Base-by-base conservation (phyloP, 2,113 vertebrate species). In the Pagrus major region DNA sequence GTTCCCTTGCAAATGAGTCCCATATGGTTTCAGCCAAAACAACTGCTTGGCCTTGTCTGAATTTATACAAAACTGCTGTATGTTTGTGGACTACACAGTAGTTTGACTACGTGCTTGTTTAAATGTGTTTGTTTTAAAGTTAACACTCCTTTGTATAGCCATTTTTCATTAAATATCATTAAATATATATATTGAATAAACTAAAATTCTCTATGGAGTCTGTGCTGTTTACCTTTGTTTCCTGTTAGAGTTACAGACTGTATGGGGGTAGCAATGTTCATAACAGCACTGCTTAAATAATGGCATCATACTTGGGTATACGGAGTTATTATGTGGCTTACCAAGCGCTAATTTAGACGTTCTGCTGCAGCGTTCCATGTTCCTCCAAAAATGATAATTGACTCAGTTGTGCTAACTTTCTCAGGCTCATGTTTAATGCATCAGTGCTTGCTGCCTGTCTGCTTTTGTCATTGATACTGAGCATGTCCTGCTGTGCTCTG, bases 1-100 rank as follows among this genome's bases (percentile, higher is more conserved):
- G 86, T 93, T 89, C 59, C 55, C 70, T 86, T 16, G 27, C 75
- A 91, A 94, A 94, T 91, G 87, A 86, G 68, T 91, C 89, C 91
- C 93, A 92, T 80, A 91, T 93, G 93, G 85, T 71, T 88, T 86
- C 72, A 88, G 88, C 80, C 82, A 91, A 91, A 94, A 91, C 84
- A 91, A 86, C 85, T 87, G 49, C 59, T 78, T 81, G 87, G 84
- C 81, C 75, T 66, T 15, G 54, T 71, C 86, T 91, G 86, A 66
- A 86, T 92, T 85, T 80, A 90, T 59, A 86, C 86, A 87, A 49
- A 86, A 73, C 80, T 80, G 83, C 81, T 83, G 76, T 78, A 77
- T 90, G 67, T 74, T 69, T 91, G 86, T 85, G 85, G 88, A 91
- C 73, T 78, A 58, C 85, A 90, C 86, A 89, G 93, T 90, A 93